Evolutionary conservation across 2,113 vertebrate species (phyloP).

Genomic region (Alethe diademata): DNA sequence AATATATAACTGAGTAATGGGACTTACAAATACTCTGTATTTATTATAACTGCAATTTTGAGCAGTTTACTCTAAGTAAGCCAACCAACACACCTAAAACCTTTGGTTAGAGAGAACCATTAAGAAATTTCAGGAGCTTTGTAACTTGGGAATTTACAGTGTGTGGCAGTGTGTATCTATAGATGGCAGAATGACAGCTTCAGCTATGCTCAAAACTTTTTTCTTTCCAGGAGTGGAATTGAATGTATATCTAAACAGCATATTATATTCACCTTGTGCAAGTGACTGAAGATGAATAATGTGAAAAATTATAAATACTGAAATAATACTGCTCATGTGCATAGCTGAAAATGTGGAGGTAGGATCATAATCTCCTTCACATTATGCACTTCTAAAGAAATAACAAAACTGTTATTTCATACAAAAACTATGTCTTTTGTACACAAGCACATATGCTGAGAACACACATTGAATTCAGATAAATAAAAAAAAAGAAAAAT

Average conservation of each 20-base stretch:
- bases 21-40: constrained; percentile 4
- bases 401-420: not conserved
- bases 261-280: not conserved
- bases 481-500: not conserved
- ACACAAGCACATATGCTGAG: not conserved
- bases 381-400: not conserved
- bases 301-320: not conserved
- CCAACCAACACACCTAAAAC: not conserved
- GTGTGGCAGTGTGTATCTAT: not conserved
- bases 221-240: not conserved
- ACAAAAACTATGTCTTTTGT: not conserved
- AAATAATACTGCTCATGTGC: not conserved
- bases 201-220: not conserved
- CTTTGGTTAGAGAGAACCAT: not conserved
- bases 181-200: constrained; percentile 7
- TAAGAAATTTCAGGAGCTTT: not conserved
- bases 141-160: not conserved
- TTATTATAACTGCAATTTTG: constrained; percentile 14
- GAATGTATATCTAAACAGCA: not conserved
- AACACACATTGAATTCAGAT: not conserved
- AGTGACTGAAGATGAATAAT: not conserved
- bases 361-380: not conserved
- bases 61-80: not conserved
- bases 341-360: not conserved
- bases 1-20: not conserved